Percentiles rank a stretch among this genome's conserved stretches.
These are phyloP conservation scores for Apomyelois bistriatella DNA, from an alignment of 2,888 invertebrate genomes.

Conservation along the genomic window DNA sequence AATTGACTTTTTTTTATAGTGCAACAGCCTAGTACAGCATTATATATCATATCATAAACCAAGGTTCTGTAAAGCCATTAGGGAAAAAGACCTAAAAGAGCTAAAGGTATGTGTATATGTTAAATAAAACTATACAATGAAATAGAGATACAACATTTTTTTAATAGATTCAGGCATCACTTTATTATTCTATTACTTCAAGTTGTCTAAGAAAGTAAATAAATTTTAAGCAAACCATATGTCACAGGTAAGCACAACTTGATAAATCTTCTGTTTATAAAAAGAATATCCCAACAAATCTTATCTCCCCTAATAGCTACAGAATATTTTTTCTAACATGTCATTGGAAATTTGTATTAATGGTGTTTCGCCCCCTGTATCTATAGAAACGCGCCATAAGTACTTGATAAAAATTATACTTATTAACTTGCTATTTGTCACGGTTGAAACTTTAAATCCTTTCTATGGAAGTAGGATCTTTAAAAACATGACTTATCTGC, in stretches of 20 bases:
- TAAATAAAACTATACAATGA: too few relatives aligned
- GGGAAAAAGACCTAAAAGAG: too few relatives aligned
- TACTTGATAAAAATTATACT: constrained; percentile 40
- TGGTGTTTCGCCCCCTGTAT: constrained; percentile 34
- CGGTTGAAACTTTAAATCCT: constrained; percentile 22
- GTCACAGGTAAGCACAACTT: too few relatives aligned
- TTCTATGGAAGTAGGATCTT: constrained; percentile 13
- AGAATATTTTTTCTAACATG: constrained; percentile 25
- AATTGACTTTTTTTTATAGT: too few relatives aligned
- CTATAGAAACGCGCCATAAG: constrained; percentile 33
- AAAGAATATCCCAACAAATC: neutral
- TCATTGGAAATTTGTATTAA: constrained; percentile 50
- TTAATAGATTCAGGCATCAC: neutral
- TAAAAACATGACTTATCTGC: neutral
- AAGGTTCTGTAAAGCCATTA: too few relatives aligned
- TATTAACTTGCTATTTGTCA: constrained; percentile 44
- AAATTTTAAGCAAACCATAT: too few relatives aligned
- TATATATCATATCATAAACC: too few relatives aligned
- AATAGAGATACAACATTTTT: neutral
- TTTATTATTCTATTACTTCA: too few relatives aligned
- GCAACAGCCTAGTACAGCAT: too few relatives aligned
- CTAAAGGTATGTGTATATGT: too few relatives aligned
- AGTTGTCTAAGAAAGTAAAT: too few relatives aligned
- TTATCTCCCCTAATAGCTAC: constrained; percentile 5
- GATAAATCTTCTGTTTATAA: neutral